Evolutionary conservation across 2,113 vertebrate species (phyloP), one percentile per base, ranked within the genome.

Genomic region (Sceloporus tristichus): DNA sequence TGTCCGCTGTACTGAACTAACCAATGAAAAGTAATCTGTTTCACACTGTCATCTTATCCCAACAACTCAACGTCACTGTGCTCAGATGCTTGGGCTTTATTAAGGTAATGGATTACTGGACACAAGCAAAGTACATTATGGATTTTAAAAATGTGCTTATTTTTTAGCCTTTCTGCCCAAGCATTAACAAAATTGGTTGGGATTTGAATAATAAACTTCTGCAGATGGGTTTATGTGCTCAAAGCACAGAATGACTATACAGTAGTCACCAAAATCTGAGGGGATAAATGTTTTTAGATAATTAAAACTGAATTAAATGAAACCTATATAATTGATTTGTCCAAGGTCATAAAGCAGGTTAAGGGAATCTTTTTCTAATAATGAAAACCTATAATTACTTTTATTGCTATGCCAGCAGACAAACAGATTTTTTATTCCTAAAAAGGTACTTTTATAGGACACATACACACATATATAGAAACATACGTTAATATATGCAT

Each of bases 11-110:
- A 80, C 68, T 79, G 48, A 89, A 53, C 16, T 25, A 59, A 85
- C 54, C 77, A 75, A 73, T 34, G 68, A 75, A 88, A 88, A 54
- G 23, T 53, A 66, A 38, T 74, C 27, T 74, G 29, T 27, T 81
- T 80, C 4, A 78, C 84, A 66, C 21, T 90, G 62, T 21, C 56
- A 65, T 82, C 85, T 92, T 81, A 79, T 77, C 54, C 83, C n/a
- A 79, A 48, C 8, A 90, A 42, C 62, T 85, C 54, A 38, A 85
- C 34, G 0, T 0, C 0, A 66, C 1, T 0, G n/a, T 70, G 82
- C 19, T 42, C n/a, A 79, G 18, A 27, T 68, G 29, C 27, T 54
- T 48, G 48, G 1, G 29, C 10, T 79, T 79, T 79, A 70, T 70
- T 25, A 70, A 79, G 88, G 66, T 13, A 74, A 10, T 0, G 9